Evolutionary conservation across 2,113 vertebrate genomes (phyloP), one percentile per base, ranked within the genome.

Genomic region (Oncorhynchus kisutch): DNA sequence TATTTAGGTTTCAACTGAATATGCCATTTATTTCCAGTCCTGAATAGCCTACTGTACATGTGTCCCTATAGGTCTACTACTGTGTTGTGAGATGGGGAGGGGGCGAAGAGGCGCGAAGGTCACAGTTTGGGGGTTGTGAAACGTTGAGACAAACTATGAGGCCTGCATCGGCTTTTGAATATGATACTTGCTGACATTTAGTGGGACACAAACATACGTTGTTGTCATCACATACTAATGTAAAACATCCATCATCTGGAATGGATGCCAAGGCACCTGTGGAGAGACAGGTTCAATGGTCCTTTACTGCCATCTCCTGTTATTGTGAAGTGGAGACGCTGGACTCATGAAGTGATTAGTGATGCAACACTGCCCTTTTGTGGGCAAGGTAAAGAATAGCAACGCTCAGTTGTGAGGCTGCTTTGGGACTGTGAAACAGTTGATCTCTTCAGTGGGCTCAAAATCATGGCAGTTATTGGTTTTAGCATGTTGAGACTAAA

Each of bases 111-210:
- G 62, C 39, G 14, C 70, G 80, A 83, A 86, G 83, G 86, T 88
- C 83, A 85, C 75, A 77, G 79, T 76, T 72, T 60, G 84, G 70
- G 80, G 48, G 72, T 76, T 76, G 78, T 80, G 80, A 82, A 82
- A 75, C 27, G 81, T 34, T 64, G 68, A 85, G 80, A 75, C 75
- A 83, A 74, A 77, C 66, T 60, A 54, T 54, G 79, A 34, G 14
- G 66, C 65, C 79, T 78, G 69, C 76, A 82, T 71, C 83, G 84
- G 49, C 79, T 76, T 87, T 86, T 90, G 76, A 85, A 88, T 83
- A 78, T 83, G 84, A 91, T 87, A 80, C 87, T 85, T 74, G 78
- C 78, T 89, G 88, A 90, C 84, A 87, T 90, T 91, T 82, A 84
- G 81, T 83, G 75, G 83, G 76, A 87, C 82, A 81, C 85, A 87